Evolutionary conservation across 2,113 vertebrate species (phyloP).

Genomic region (Cariama cristata): DNA sequence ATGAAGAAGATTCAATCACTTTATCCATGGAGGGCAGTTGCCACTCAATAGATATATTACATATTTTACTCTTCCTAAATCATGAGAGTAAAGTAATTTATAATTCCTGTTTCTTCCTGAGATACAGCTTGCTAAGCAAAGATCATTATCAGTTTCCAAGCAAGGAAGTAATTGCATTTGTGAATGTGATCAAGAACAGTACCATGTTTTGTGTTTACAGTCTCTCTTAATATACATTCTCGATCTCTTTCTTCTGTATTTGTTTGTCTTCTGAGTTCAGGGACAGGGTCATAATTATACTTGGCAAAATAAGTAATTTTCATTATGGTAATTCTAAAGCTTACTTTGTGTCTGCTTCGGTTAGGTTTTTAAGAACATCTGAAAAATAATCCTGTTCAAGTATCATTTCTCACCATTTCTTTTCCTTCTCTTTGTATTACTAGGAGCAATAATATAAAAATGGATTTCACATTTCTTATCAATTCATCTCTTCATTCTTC

Average conservation of each 20-base stretch:
- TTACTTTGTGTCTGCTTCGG: neutral
- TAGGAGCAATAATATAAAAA: neutral
- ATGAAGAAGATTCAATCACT: neutral
- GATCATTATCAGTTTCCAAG: neutral
- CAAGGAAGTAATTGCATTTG: neutral
- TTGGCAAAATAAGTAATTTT: conserved; percentile 1
- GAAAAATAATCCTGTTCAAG: neutral
- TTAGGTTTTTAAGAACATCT: neutral
- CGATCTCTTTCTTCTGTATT: neutral
- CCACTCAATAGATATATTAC: neutral
- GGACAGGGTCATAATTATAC: neutral
- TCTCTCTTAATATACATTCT: neutral
- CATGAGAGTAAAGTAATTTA: neutral
- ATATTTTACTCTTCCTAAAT: neutral
- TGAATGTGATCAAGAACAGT: neutral
- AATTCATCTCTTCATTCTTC: neutral
- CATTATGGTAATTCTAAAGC: neutral
- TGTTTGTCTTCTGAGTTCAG: neutral
- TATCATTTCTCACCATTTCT: neutral
- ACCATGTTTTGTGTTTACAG: neutral
- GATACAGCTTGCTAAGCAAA: neutral
- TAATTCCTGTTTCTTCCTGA: neutral
- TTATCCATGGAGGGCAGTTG: neutral
- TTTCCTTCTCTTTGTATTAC: neutral
- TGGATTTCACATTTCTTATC: neutral